Conservation (phyloP, 92 coral and sea anemone genomes). For the Nematostella vectensis region DNA sequence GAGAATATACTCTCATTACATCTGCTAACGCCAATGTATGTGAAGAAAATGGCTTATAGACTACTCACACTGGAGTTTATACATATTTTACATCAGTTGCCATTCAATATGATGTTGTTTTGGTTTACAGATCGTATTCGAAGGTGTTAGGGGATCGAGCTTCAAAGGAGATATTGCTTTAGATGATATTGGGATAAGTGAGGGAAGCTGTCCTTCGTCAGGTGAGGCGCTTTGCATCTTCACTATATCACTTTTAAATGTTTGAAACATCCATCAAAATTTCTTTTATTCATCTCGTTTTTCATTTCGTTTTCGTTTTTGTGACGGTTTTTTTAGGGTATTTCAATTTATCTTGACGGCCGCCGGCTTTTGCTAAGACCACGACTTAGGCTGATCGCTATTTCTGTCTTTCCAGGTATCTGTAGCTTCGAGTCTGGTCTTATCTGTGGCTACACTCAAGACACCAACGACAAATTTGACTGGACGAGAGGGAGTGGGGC, state of each 20-base stretch:
- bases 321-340: too few species aligned
- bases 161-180: constrained; percentile 89
- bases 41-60: background rate
- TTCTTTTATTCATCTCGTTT: too few species aligned
- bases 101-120: background rate
- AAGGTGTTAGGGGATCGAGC: constrained; percentile 68
- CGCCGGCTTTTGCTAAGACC: too few species aligned
- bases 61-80: background rate
- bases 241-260: too few species aligned
- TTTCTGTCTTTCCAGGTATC: constrained; percentile 61
- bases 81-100: background rate
- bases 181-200: constrained; percentile 77
- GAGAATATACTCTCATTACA: constrained; percentile 66
- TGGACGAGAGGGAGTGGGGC: constrained; percentile 62
- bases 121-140: constrained; percentile 61
- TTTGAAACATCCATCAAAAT: too few species aligned
- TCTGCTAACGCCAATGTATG: constrained; percentile 48
- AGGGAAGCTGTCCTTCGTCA: constrained; percentile 89
- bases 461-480: constrained; percentile 29
- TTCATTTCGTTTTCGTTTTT: too few species aligned
- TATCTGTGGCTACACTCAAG: constrained; percentile 58
- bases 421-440: constrained; percentile 80
- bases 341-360: too few species aligned
- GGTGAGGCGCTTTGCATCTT: constrained; percentile 40
- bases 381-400: too few species aligned